Percentiles rank a stretch among this genome's conserved stretches.
Conservation (phyloP, 1,140 invertebrate genomes). For the Pomacea maculata region DNA sequence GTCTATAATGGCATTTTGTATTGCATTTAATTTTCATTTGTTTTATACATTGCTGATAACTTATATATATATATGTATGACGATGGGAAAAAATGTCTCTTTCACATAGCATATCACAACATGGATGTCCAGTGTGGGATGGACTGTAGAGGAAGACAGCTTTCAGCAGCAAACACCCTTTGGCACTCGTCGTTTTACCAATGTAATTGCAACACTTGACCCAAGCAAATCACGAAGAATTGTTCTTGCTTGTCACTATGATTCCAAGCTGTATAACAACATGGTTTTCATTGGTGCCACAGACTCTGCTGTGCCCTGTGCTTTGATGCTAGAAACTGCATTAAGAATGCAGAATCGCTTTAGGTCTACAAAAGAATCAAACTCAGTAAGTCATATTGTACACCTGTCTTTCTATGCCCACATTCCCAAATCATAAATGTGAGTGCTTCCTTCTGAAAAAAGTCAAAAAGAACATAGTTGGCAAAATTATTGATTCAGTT, state of each 20-base stretch:
- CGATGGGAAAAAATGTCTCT: too few relatives aligned
- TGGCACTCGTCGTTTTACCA: slow-evolving; percentile 80
- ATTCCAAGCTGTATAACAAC: slow-evolving; percentile 80
- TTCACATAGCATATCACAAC: slow-evolving; percentile 74
- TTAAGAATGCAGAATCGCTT: slow-evolving; percentile 75
- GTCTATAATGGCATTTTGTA: too few relatives aligned
- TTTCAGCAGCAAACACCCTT: slow-evolving; percentile 80
- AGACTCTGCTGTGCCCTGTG: slow-evolving; percentile 97
- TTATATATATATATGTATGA: background rate
- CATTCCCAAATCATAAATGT: too few relatives aligned
- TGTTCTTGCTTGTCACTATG: slow-evolving; percentile 93
- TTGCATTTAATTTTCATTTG: too few relatives aligned
- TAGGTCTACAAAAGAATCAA: slow-evolving; percentile 26
- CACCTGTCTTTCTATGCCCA: too few relatives aligned
- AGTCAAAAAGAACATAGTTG: too few relatives aligned
- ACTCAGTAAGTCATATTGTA: background rate
- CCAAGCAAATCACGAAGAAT: slow-evolving; percentile 82
- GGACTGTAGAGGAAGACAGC: slow-evolving; percentile 79
- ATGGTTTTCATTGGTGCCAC: slow-evolving; percentile 88
- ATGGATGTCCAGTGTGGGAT: slow-evolving; percentile 72
- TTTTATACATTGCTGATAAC: background rate
- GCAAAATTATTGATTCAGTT: too few relatives aligned
- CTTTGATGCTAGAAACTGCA: slow-evolving; percentile 92
- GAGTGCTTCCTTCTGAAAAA: too few relatives aligned
- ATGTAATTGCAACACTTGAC: slow-evolving; percentile 85